Base-by-base conservation (phyloP, 2,797 vertebrate genomes). In the Pelobates cultripes region DNA sequence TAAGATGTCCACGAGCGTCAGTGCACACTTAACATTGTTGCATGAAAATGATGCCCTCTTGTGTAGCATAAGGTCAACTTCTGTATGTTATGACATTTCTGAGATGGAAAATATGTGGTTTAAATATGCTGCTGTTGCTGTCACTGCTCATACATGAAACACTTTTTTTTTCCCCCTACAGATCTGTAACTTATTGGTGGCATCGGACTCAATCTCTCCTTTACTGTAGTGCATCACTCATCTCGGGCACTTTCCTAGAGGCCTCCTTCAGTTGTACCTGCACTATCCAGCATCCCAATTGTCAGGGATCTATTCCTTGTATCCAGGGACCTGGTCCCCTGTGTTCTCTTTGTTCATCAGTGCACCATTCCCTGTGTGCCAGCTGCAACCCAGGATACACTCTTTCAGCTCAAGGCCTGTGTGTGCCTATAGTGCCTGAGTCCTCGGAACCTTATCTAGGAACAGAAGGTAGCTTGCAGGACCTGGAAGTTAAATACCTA, bases 391-490 rank as follows among this genome's bases (percentile, higher is more conserved):
- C 94, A 0, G 97, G 98, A 85, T 98, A 97, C 0, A 86, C 96
- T 82, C 94, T 99, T 12, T 78, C 86, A 77, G 91, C 93, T 80
- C 94, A 96, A 42, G 97, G 97, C 28, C 87, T 91, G 75, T 99
- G 98, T 85, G 93, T 95, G 17, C 96, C 97, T 0, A 95, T 96
- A 89, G 95, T 98, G 78, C 97, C 97, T 0, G 94, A 96, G 74
- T 97, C 97, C 0, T 89, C 98, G 85, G 98, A 99, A 90, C 96
- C 96, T 85, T 98, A 97, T 78, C 90, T 99, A 63, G 98, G 96
- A 85, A 90, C 99, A 86, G 98, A 99, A 91, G 92, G 96, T 0
- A 97, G 97, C 88, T 94, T 99, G 90, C 97, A 97, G 61, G 98
- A 99, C 85, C 88, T 95, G 73, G 98, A 99, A 92, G 94, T 95